These are phyloP conservation scores for Cyprinodon brontotheroides DNA, from an alignment of 2,113 vertebrate species.

Conservation along the genomic window DNA sequence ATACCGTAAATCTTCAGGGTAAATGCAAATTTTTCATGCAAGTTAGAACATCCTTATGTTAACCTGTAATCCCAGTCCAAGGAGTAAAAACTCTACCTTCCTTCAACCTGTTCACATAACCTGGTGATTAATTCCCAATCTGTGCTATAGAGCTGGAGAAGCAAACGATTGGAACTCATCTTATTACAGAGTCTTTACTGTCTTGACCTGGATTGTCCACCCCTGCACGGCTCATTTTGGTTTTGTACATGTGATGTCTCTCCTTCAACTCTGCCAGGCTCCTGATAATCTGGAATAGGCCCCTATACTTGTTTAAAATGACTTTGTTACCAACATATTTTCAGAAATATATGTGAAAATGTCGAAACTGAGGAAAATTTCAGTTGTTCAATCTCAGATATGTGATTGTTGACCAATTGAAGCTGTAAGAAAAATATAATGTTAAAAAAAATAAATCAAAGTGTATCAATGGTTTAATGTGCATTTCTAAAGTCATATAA, in stretches of 20 bases:
- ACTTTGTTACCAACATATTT: background rate
- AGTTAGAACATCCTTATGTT: conserved; percentile 9
- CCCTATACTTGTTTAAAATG: background rate
- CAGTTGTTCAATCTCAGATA: background rate
- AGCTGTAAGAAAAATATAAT: background rate
- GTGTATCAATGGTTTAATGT: too few species aligned
- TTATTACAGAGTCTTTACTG: background rate
- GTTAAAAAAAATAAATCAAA: background rate
- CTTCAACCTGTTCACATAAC: too few species aligned
- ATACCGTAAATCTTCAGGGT: conserved; percentile 7
- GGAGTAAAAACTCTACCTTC: too few species aligned
- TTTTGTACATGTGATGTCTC: background rate
- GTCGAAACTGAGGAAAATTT: background rate
- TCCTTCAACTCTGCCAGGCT: background rate
- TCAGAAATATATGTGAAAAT: background rate
- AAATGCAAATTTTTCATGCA: conserved; percentile 2
- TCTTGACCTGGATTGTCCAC: background rate
- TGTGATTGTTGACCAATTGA: background rate
- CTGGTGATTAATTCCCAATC: too few species aligned
- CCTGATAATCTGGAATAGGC: background rate
- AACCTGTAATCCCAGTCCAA: too few species aligned
- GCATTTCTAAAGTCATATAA: background rate
- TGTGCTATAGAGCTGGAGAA: too few species aligned
- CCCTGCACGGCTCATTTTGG: background rate
- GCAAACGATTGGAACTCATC: too few species aligned